A percentile compares a stretch with the other conserved stretches of the same genome.
Conservation (phyloP, 1,140 invertebrate genomes). For the Andrena cerasifolii region DNA sequence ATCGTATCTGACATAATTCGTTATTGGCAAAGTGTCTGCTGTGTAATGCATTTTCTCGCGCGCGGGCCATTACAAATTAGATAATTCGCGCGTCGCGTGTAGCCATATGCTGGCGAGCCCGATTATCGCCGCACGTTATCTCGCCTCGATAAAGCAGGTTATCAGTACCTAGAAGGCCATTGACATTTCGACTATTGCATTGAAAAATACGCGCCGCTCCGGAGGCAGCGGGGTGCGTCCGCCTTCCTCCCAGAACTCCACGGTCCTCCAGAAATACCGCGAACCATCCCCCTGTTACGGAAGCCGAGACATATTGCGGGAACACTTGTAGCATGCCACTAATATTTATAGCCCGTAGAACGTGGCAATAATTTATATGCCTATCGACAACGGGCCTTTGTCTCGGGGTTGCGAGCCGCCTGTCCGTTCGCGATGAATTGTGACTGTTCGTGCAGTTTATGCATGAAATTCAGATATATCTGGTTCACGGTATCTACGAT, state of each 20-base stretch:
- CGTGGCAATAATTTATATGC: conserved; percentile 25
- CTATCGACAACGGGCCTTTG: conserved; percentile 35
- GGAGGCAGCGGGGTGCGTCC: too few relatives aligned
- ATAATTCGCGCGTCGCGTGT: background rate
- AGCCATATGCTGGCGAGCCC: background rate
- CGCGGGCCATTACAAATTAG: background rate
- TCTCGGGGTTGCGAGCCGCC: background rate
- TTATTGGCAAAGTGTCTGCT: background rate
- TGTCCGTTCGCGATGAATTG: conserved; percentile 11
- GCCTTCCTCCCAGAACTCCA: background rate
- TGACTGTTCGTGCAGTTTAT: conserved; percentile 18
- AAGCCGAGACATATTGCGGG: background rate
- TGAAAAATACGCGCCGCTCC: background rate
- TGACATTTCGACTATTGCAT: background rate
- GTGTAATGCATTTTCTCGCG: background rate
- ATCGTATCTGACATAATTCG: background rate
- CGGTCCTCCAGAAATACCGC: background rate
- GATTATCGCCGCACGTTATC: background rate
- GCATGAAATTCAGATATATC: conserved; percentile 24
- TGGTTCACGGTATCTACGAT: background rate
- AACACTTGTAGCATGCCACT: conserved; percentile 9
- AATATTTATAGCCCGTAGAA: conserved; percentile 15
- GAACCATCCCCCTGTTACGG: background rate
- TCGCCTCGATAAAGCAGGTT: background rate
- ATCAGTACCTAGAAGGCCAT: background rate